Evolutionary conservation across 1,140 invertebrate genomes (phyloP), one percentile per base, ranked within the genome.

Genomic region (Augochlora pura): DNA sequence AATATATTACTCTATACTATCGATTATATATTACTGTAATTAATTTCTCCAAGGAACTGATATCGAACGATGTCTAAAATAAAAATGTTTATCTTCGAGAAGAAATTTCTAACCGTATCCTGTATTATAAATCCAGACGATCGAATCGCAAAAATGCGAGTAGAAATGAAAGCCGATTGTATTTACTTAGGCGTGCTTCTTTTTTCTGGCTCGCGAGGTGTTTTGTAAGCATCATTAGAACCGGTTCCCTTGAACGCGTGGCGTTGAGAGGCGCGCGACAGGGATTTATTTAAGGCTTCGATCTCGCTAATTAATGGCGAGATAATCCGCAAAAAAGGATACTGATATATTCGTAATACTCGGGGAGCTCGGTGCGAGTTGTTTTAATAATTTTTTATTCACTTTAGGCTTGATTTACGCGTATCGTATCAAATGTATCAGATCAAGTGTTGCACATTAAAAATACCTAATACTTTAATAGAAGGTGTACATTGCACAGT

Each of bases 251-350:
- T 57, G 67, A 84, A 84, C 83, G 42, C 64, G 84, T 86, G 82
- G 86, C 80, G 66, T 87, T 78, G 64, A 70, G 76, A 52, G 67
- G 86, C 86, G 84, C 83, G 73, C 82, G 80, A 66, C 82, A 75
- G 69, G 69, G 80, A 87, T 87, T 89, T 87, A 89, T 89, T 89
- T 87, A 82, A 82, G 52, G 64, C 60, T 59, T 84, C 81, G 77
- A 84, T 88, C 76, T 67, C 77, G 76, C 78, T 88, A 89, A 87
- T 88, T 83, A 86, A 88, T 87, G 87, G 82, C 66, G 23, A 66
- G 32, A 32, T 32, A 32, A 1, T 2, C 32, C 32, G 32, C 32
- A 32, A 32, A 32, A 32, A 32, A 32, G 32, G 32, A 32, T 32
- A 32, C 4, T 32, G 4, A 32, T 32, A 4, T 32, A 32, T 32